Evolutionary conservation across 1,140 invertebrate genomes (phyloP).

Genomic region (Anoplophora glabripennis): DNA sequence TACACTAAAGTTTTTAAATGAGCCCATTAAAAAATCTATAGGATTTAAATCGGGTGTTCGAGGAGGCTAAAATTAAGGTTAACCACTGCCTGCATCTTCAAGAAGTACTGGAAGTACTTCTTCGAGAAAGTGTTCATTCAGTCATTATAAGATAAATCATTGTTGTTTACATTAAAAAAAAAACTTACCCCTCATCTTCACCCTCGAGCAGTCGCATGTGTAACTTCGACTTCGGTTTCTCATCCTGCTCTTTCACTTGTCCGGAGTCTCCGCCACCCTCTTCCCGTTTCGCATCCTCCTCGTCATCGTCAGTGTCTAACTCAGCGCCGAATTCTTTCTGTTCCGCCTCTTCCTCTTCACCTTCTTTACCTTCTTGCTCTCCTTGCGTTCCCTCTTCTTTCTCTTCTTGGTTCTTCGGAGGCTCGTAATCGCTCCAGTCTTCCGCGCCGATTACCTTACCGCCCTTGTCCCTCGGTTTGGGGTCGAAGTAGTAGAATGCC

Average conservation of each 20-base stretch:
- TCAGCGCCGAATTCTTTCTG: background rate
- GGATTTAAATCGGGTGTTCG: no score
- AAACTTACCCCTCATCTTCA: slow-evolving; percentile 13
- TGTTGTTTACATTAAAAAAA: background rate
- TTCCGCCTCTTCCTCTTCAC: slow-evolving; percentile 7
- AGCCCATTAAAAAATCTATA: no score
- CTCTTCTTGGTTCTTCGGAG: slow-evolving; percentile 14
- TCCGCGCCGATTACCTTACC: slow-evolving; percentile 30
- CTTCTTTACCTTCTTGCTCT: background rate
- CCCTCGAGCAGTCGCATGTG: background rate
- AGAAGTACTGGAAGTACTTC: no score
- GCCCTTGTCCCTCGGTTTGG: slow-evolving; percentile 37
- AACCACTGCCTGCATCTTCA: no score
- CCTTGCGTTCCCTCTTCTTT: slow-evolving; percentile 2
- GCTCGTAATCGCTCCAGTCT: slow-evolving; percentile 21
- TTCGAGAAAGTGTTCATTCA: no score
- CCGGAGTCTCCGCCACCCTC: slow-evolving; percentile 8
- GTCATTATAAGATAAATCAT: no score
- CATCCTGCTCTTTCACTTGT: background rate
- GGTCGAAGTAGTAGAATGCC: slow-evolving; percentile 44
- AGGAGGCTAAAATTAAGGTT: no score
- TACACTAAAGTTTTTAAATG: no score
- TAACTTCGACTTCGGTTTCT: slow-evolving; percentile 6
- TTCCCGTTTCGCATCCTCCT: background rate
- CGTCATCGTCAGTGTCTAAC: background rate